Base-by-base conservation (phyloP, 2,797 vertebrate species). In the Potorous gilbertii region DNA sequence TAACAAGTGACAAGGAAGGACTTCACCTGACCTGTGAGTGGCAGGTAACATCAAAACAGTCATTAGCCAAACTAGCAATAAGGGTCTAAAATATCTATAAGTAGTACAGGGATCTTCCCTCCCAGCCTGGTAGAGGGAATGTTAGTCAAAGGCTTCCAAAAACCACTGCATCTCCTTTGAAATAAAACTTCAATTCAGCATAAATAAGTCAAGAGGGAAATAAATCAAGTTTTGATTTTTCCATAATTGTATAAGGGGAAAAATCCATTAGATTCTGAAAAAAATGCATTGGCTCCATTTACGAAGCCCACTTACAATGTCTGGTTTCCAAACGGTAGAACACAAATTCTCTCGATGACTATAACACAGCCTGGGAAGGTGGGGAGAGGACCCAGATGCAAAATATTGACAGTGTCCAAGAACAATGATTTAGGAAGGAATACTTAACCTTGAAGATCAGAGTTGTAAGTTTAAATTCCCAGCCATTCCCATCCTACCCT, bases 141-240 rank as follows among this genome's bases (percentile, higher is more conserved):
- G 0, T 81, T 21, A n/a, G 66, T 74, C n/a, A 74, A 74, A 74
- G n/a, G 5, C 90, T 96, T 94, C 8, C 18, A 90, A 89, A 95
- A 95, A 93, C 24, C 94, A 93, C 12, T 52, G 12, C 90, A 92
- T 40, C 59, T 95, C 96, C 59, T 66, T 34, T 56, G 34, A 50
- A 81, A 81, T 81, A 46, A 81, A 81, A 81, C 18, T 81, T 81
- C n/a, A 81, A 31, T 1, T 93, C 59, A 90, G 12, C 94, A 96
- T 92, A 62, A 93, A 34, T 54, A 50, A 81, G 94, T n/a, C 90
- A 92, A 92, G 95, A 91, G 55, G 57, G 18, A 95, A 97, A 93
- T 92, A 92, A 93, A 92, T 96, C 90, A 81, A 81, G n/a, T 81
- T 95, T 95, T 96, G 94, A 81, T 92, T 94, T 96, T 95, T 97